Evolutionary conservation across 2,797 vertebrate species (phyloP).

Genomic region (Poeciliopsis gracilis): DNA sequence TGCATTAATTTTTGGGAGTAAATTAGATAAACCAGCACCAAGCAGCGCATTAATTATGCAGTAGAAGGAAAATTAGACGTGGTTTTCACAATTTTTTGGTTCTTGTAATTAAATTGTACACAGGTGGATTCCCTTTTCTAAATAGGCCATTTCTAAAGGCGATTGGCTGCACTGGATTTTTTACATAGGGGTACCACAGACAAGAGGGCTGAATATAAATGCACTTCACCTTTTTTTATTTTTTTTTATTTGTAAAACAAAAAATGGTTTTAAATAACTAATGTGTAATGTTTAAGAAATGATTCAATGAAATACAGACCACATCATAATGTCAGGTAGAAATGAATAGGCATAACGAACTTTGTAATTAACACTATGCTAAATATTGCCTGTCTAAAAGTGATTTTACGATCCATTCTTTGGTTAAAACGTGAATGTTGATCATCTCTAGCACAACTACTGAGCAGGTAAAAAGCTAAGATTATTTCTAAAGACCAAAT

Average conservation of each 20-base stretch:
- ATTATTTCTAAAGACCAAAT: background rate
- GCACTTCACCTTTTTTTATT: background rate
- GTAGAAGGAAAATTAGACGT: background rate
- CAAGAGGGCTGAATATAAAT: background rate
- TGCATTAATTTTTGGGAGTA: background rate
- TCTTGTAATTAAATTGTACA: background rate
- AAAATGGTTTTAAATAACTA: background rate
- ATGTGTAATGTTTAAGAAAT: background rate
- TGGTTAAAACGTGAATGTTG: background rate
- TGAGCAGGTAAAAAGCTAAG: background rate
- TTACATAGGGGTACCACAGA: background rate
- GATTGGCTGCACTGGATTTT: background rate
- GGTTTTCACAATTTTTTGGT: background rate
- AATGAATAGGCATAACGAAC: background rate
- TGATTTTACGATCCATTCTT: background rate
- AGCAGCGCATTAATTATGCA: no score
- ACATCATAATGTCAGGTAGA: background rate
- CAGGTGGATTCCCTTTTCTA: background rate
- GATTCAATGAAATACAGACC: background rate
- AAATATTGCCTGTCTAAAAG: background rate
- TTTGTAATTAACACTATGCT: background rate
- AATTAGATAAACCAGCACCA: background rate
- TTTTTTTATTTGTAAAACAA: background rate
- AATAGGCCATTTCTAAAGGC: background rate
- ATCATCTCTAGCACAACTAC: background rate